A percentile compares a stretch with the other conserved stretches of the same genome.
Conservation (phyloP, 2,888 invertebrate species). For the Athalia cordata region DNA sequence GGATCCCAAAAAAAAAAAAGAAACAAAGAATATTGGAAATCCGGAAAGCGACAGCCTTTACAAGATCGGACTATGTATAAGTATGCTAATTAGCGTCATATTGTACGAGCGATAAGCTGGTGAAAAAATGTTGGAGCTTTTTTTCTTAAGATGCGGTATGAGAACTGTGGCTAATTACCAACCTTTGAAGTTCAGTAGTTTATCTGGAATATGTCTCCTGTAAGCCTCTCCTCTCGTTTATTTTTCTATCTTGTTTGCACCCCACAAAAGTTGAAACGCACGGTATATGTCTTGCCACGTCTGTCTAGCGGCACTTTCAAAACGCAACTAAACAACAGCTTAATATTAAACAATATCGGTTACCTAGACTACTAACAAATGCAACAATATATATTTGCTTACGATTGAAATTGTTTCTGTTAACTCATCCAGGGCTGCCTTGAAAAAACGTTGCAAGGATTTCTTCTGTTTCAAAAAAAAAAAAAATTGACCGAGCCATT, state of each 20-base stretch:
- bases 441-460: too few relatives aligned
- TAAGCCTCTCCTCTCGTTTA: neutral
- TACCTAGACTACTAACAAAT: constrained; percentile 49
- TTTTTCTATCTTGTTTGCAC: neutral
- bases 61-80: too few relatives aligned
- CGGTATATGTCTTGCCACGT: constrained; percentile 30
- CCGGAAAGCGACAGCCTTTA: too few relatives aligned
- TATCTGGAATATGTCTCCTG: neutral
- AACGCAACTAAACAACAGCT: constrained; percentile 49
- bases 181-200: constrained; percentile 15
- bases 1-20: too few relatives aligned
- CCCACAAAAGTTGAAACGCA: neutral
- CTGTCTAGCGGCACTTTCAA: constrained; percentile 43
- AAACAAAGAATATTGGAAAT: too few relatives aligned
- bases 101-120: neutral
- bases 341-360: constrained; percentile 48
- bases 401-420: neutral
- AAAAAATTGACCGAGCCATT: too few relatives aligned
- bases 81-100: too few relatives aligned
- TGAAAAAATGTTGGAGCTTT: neutral
- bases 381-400: constrained; percentile 23
- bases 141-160: neutral
- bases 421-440: too few relatives aligned
- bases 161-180: neutral
- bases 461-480: too few relatives aligned